A percentile compares a stretch with the other conserved stretches of the same genome.
These are phyloP conservation scores for Parauchenoglanis punctatus DNA, from an alignment of 2,797 vertebrate species.

Conservation along the genomic window DNA sequence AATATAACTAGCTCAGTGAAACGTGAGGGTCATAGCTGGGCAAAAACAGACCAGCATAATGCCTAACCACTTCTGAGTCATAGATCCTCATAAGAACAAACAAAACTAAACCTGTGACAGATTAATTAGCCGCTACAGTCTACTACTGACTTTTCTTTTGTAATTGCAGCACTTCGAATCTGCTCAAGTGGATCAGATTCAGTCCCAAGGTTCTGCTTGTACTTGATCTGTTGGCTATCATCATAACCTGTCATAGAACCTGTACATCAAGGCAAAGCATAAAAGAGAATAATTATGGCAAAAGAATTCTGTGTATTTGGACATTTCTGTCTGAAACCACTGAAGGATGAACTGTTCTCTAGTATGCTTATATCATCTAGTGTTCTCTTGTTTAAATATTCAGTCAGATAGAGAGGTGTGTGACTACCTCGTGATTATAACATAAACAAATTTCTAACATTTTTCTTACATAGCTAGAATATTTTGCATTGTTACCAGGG, in stretches of 20 bases:
- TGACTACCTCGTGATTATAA: neutral
- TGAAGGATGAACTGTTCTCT: neutral
- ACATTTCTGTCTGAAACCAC: neutral
- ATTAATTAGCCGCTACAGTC: constrained; percentile 12
- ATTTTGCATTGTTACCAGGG: too few relatives aligned
- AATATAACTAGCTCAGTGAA: neutral
- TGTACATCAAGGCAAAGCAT: neutral
- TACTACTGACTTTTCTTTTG: constrained; percentile 7
- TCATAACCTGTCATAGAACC: neutral
- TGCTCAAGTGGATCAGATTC: neutral
- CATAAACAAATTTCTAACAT: too few relatives aligned
- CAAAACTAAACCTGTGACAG: constrained; percentile 20
- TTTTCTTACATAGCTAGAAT: too few relatives aligned
- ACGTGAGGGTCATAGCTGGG: neutral
- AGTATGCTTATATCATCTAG: too few relatives aligned
- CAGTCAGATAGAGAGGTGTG: neutral
- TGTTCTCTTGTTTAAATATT: neutral
- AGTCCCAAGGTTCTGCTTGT: neutral
- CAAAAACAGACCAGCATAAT: neutral
- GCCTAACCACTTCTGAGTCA: constrained; percentile 8
- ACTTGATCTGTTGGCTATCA: constrained; percentile 3
- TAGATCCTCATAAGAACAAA: neutral
- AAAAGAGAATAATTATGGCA: neutral
- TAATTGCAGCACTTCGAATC: constrained; percentile 36
- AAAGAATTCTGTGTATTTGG: neutral